Conservation (phyloP, 1,140 invertebrate genomes). For the Anoplophora glabripennis region DNA sequence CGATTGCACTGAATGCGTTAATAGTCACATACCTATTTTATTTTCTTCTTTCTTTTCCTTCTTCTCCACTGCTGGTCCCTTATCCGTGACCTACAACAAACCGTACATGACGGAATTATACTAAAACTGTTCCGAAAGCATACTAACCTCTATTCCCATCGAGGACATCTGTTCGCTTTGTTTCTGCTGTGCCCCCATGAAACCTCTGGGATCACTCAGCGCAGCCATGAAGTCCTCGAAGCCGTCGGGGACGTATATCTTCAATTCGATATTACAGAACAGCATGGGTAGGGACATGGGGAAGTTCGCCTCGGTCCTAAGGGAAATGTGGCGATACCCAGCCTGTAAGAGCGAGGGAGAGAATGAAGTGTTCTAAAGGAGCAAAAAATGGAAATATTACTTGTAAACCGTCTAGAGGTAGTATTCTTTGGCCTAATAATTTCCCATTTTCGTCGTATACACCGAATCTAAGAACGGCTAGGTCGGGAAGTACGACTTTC, state of each 20-base stretch:
- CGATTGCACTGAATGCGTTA: too few species aligned
- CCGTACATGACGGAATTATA: not conserved
- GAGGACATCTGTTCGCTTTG: constrained; percentile 89
- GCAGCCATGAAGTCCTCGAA: constrained; percentile 99
- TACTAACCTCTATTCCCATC: constrained; percentile 81
- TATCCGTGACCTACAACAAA: constrained; percentile 42
- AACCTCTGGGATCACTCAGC: constrained; percentile 91
- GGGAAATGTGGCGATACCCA: constrained; percentile 95
- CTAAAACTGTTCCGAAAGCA: not conserved
- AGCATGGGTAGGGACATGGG: constrained; percentile 98
- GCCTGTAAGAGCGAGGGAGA: constrained; percentile 50
- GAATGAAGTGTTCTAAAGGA: not conserved
- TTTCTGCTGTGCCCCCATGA: constrained; percentile 85
- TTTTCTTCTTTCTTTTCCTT: constrained; percentile 67
- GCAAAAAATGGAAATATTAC: constrained; percentile 48
- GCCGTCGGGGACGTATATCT: constrained; percentile 99
- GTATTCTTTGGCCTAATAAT: constrained; percentile 93
- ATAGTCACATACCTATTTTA: constrained; percentile 56
- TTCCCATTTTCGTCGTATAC: constrained; percentile 99
- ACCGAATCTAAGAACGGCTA: constrained; percentile 95
- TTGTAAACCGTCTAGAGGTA: constrained; percentile 93
- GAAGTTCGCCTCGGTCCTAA: constrained; percentile 98
- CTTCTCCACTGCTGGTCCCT: constrained; percentile 34
- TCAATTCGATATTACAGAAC: constrained; percentile 98
- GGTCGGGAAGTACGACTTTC: constrained; percentile 96